phyloP scores from a whole-genome alignment of 2,888 invertebrate species.

The Meganola albula region DNA sequence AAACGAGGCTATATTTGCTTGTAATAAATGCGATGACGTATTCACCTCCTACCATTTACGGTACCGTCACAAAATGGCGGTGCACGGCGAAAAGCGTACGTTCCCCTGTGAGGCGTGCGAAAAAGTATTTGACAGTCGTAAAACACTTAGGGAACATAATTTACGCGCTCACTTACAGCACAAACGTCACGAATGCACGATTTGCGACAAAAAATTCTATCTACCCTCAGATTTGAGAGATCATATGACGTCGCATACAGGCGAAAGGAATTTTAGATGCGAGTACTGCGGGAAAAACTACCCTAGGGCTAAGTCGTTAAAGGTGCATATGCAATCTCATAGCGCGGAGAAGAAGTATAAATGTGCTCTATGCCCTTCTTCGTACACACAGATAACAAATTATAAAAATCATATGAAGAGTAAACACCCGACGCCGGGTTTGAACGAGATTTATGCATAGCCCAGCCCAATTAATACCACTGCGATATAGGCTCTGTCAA shows the following conservation, averaged over 20 bases:
- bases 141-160: constrained; percentile 39
- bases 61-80: constrained; percentile 38
- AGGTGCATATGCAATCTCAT: constrained; percentile 70
- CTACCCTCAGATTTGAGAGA: constrained; percentile 51
- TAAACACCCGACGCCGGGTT: constrained; percentile 37
- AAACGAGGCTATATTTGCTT: constrained; percentile 34
- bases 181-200: constrained; percentile 50
- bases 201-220: constrained; percentile 58
- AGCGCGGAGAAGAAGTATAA: constrained; percentile 63
- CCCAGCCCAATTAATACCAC: too few species aligned
- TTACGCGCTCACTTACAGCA: constrained; percentile 37
- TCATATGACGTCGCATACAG: constrained; percentile 71
- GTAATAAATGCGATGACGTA: constrained; percentile 36
- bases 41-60: constrained; percentile 32
- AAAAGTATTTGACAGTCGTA: constrained; percentile 40
- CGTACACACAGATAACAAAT: constrained; percentile 68
- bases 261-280: constrained; percentile 66
- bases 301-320: constrained; percentile 55
- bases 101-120: constrained; percentile 43
- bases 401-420: constrained; percentile 66
- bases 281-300: constrained; percentile 70
- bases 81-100: constrained; percentile 35
- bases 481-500: too few species aligned
- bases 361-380: constrained; percentile 58
- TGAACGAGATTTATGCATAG: too few species aligned